phyloP scores from a whole-genome alignment of 2,113 vertebrate genomes.

The Hypocryptadius cinnamomeus region DNA sequence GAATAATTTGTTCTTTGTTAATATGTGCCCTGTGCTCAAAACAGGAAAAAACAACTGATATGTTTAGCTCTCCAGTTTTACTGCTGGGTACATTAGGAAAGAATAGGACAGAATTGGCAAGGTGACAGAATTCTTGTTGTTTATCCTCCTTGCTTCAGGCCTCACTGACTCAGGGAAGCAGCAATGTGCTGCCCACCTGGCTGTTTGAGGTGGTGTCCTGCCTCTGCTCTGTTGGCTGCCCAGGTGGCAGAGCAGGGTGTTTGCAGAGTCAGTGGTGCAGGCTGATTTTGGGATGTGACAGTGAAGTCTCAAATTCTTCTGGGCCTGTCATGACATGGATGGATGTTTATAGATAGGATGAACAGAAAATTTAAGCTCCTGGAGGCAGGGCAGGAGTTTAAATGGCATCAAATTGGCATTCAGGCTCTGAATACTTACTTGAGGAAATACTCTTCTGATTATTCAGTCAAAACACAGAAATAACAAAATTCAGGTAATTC shows the following conservation, averaged over 20 bases:
- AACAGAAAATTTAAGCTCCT: background rate
- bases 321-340: background rate
- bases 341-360: background rate
- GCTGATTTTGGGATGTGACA: background rate
- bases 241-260: background rate
- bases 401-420: too few relatives aligned
- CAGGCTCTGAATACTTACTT: background rate
- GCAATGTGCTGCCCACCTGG: background rate
- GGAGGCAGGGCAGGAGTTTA: too few relatives aligned
- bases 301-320: background rate
- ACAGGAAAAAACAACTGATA: background rate
- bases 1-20: background rate
- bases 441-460: background rate
- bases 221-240: background rate
- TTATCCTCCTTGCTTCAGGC: background rate
- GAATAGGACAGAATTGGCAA: background rate
- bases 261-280: background rate
- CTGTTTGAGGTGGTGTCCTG: background rate
- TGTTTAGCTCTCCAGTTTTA: background rate
- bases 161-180: background rate
- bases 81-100: background rate
- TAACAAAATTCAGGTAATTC: background rate
- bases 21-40: background rate
- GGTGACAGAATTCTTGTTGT: background rate
- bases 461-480: background rate